Base-by-base conservation (phyloP, 2,888 invertebrate species). In the Cotesia congregata region DNA sequence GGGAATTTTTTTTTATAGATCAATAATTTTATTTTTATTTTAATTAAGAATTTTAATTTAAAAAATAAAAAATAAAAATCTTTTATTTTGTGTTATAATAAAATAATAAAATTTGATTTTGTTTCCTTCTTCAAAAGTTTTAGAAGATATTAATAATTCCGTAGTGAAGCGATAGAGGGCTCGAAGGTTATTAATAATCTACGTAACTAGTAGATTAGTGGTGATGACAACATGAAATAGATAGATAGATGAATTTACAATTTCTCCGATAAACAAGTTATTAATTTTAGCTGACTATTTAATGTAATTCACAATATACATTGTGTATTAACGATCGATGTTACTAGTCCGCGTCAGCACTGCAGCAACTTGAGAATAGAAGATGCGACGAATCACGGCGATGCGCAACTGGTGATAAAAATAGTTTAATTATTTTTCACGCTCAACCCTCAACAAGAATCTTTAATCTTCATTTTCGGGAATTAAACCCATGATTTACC, bases 331-430 rank as follows among this genome's bases (percentile, higher is more conserved):
- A 65, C 82, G 82, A 82, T 82, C 80, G 80, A 80, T 80, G 79
- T 79, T 78, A 72, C 68, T 75, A 73, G 75, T 78, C 50, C 80
- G 79, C 80, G 79, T 79, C 80, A 80, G 75, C 41, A 79, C 81
- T 80, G 80, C 80, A 80, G 76, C 78, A 65, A 67, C 50, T 41
- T 62, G 72, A 72, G 73, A 72, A 76, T 73, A 73, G 69, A 73
- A 77, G 73, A 73, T 73, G 65, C 65, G 72, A 67, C 62, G 73
- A 65, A 15, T 39, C 59, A 38, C 41, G 41, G 38, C 67, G 50
- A 77, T 65, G 69, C 73, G 77, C 77, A 77, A 74, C 73, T 77
- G 65, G 77, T 77, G 73, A 77, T 59, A 30, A 38, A 74, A 20
- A 38, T 59, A 67, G 9, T 72, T 50, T 12, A 50, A 50, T 50